Conservation (phyloP, 2,888 invertebrate species). For the Thymelicus acteon region DNA sequence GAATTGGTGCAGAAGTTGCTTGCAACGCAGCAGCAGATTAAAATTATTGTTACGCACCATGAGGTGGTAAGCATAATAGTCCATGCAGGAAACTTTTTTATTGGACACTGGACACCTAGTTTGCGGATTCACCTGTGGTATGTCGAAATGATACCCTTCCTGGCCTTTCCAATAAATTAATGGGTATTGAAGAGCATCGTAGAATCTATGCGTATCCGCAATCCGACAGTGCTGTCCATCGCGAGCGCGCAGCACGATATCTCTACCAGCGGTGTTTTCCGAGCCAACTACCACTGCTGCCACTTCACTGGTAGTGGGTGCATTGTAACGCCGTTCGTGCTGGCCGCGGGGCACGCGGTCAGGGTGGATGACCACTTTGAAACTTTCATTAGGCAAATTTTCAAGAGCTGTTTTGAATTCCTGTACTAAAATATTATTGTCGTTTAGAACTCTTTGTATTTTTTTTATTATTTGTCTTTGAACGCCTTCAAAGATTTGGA, state of each 20-base stretch:
- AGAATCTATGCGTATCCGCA: slow-evolving; percentile 32
- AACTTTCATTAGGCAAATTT: slow-evolving; percentile 38
- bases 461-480: slow-evolving; percentile 43
- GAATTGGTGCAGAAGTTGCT: slow-evolving; percentile 6
- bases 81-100: too few relatives aligned
- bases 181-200: too few relatives aligned
- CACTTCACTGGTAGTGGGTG: slow-evolving; percentile 40
- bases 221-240: slow-evolving; percentile 31
- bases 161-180: too few relatives aligned
- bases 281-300: slow-evolving; percentile 35
- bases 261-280: slow-evolving; percentile 35
- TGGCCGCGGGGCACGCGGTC: slow-evolving; percentile 45
- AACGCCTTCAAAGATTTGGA: slow-evolving; percentile 38
- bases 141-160: too few relatives aligned
- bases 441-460: slow-evolving; percentile 47
- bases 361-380: background rate
- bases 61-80: background rate
- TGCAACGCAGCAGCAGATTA: slow-evolving; percentile 10
- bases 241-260: slow-evolving; percentile 36
- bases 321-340: slow-evolving; percentile 42
- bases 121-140: too few relatives aligned
- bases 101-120: too few relatives aligned
- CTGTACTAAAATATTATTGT: slow-evolving; percentile 45
- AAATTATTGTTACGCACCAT: slow-evolving; percentile 14
- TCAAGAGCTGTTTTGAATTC: slow-evolving; percentile 46